A percentile compares a stretch with the other conserved stretches of the same genome.
These are phyloP conservation scores for Helobdella robusta DNA, from an alignment of 2,888 invertebrate genomes.

Conservation along the genomic window DNA sequence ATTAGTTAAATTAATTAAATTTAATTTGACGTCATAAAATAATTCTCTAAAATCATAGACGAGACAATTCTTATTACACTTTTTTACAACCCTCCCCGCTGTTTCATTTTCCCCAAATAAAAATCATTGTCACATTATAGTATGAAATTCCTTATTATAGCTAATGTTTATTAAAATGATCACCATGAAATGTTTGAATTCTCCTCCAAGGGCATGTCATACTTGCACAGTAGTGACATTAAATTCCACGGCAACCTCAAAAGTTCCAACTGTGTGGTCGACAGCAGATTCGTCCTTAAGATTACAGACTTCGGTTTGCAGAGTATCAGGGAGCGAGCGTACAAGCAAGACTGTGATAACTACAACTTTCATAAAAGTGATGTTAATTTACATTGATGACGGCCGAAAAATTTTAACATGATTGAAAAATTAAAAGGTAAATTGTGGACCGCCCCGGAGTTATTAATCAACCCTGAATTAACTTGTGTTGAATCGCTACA, in stretches of 20 bases:
- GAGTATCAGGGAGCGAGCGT: conserved; percentile 56
- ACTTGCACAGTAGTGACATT: conserved; percentile 79
- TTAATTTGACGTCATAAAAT: too few species aligned
- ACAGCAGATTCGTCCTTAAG: conserved; percentile 88
- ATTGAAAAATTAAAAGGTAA: conserved; percentile 44
- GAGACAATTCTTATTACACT: too few species aligned
- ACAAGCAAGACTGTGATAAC: conserved; percentile 39
- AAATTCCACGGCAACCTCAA: conserved; percentile 86
- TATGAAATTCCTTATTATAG: too few species aligned
- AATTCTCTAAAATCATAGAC: too few species aligned
- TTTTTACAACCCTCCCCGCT: too few species aligned
- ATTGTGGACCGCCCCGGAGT: conserved; percentile 78
- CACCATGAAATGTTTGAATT: too few species aligned
- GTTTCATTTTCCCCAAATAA: too few species aligned
- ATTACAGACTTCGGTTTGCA: conserved; percentile 92
- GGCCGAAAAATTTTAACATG: background rate
- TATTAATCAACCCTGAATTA: conserved; percentile 54
- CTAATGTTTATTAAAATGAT: too few species aligned
- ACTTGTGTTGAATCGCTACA: conserved; percentile 41
- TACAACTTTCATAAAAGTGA: conserved; percentile 31
- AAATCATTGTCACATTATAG: too few species aligned
- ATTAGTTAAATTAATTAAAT: too few species aligned
- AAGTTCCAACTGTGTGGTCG: conserved; percentile 94
- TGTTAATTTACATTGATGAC: background rate
- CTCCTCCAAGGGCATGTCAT: conserved; percentile 76